Percentiles rank a stretch among this genome's conserved stretches.
phyloP scores from a whole-genome alignment of 1,140 invertebrate genomes.

The Adoxophyes honmai region DNA sequence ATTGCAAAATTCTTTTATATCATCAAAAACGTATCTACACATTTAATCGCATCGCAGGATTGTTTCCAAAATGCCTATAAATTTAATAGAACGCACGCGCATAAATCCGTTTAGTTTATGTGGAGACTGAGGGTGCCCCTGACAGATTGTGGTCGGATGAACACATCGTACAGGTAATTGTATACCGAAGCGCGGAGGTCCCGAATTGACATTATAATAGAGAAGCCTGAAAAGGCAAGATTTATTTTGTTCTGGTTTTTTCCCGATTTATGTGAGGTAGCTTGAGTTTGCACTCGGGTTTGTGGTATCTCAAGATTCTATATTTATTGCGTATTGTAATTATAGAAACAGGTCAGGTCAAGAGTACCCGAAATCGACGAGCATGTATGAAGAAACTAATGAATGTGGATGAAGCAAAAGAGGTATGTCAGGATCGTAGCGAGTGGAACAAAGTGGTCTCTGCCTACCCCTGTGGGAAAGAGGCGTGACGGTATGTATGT shows the following conservation, averaged over 20 bases:
- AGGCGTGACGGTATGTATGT: no score
- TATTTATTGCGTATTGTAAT: no score
- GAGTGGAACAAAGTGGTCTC: no score
- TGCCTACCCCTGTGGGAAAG: no score
- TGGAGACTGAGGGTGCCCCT: constrained; percentile 28
- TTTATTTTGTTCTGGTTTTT: not conserved
- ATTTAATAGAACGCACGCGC: constrained; percentile 42
- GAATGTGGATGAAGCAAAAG: no score
- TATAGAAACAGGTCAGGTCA: no score
- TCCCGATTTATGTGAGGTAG: not conserved
- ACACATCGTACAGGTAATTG: constrained; percentile 59
- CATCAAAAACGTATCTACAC: no score
- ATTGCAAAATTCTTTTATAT: no score
- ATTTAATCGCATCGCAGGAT: constrained; percentile 34
- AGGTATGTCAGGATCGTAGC: no score
- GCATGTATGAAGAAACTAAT: no score
- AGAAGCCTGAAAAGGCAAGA: constrained; percentile 23
- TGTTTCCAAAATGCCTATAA: constrained; percentile 65
- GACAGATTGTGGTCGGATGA: constrained; percentile 61
- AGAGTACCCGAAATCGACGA: no score
- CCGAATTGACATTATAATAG: constrained; percentile 66
- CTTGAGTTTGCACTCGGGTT: not conserved
- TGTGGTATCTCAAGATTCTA: no score
- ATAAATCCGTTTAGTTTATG: constrained; percentile 64
- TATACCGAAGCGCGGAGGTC: constrained; percentile 48